phyloP scores from a whole-genome alignment of 2,113 vertebrate species.

The Chinchilla lanigera region DNA sequence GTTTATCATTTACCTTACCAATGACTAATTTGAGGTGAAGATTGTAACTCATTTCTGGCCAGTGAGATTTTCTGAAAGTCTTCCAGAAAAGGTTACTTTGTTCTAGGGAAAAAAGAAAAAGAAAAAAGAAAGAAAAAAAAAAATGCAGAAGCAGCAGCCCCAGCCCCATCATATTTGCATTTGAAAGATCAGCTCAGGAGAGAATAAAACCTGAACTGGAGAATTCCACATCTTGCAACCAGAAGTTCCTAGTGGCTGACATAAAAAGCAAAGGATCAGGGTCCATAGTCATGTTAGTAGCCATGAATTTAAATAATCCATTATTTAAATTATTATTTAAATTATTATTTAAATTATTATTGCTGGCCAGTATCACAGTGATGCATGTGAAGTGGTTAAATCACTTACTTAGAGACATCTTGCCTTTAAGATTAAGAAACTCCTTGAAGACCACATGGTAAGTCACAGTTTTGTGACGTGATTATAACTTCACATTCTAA shows the following conservation, averaged over 20 bases:
- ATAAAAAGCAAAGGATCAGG: not conserved
- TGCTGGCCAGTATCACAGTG: not conserved
- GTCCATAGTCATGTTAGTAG: not conserved
- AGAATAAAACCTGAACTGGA: not conserved
- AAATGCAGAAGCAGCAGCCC: not conserved
- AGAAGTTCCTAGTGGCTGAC: not conserved
- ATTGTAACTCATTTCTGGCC: not conserved
- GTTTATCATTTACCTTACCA: not conserved
- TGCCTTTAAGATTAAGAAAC: not conserved
- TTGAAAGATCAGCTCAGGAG: not conserved
- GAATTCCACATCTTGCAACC: not conserved
- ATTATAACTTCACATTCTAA: not conserved
- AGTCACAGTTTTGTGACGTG: not conserved
- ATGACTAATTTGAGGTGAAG: not conserved
- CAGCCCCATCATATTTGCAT: not conserved
- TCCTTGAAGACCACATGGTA: not conserved
- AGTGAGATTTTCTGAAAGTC: not conserved
- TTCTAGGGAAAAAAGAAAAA: not conserved
- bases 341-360: no score
- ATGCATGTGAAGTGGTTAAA: not conserved
- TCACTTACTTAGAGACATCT: not conserved
- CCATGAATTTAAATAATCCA: not conserved
- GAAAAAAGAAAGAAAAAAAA: not conserved
- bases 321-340: no score
- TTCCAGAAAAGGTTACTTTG: slow-evolving; percentile 23